Conservation (phyloP, 2,888 invertebrate species). For the Drosophila kuntzei region DNA sequence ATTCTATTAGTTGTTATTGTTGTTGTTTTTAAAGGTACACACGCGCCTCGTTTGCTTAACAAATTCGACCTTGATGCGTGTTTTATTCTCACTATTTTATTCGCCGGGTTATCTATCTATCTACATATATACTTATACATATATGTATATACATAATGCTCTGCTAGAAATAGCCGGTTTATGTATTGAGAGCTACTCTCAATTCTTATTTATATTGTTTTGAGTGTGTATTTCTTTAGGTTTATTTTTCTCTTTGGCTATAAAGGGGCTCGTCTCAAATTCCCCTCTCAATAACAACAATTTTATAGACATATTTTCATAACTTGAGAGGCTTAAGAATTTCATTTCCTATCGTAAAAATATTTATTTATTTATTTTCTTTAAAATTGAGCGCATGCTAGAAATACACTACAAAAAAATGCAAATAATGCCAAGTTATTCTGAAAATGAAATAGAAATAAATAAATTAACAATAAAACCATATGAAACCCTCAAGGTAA, state of each 20-base stretch:
- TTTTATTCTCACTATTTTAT: constrained; percentile 38
- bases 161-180: constrained; percentile 58
- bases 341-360: constrained; percentile 3
- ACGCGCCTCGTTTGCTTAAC: constrained; percentile 64
- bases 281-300: constrained; percentile 26
- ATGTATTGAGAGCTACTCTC: constrained; percentile 9
- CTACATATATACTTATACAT: background rate
- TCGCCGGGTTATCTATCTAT: constrained; percentile 53
- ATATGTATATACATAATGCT: constrained; percentile 34
- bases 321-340: background rate
- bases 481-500: constrained; percentile 39
- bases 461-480: constrained; percentile 16
- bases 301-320: background rate
- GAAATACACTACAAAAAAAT: constrained; percentile 8
- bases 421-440: constrained; percentile 6
- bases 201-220: constrained; percentile 5
- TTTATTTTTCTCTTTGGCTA: constrained; percentile 8
- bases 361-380: constrained; percentile 5
- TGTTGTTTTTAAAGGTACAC: constrained; percentile 39
- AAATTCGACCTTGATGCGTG: constrained; percentile 72
- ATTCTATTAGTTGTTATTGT: constrained; percentile 14
- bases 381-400: constrained; percentile 12
- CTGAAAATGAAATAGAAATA: constrained; percentile 1
- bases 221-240: background rate
- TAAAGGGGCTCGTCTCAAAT: constrained; percentile 60